phyloP scores from a whole-genome alignment of 2,797 vertebrate species.

The Apodemus agrarius region DNA sequence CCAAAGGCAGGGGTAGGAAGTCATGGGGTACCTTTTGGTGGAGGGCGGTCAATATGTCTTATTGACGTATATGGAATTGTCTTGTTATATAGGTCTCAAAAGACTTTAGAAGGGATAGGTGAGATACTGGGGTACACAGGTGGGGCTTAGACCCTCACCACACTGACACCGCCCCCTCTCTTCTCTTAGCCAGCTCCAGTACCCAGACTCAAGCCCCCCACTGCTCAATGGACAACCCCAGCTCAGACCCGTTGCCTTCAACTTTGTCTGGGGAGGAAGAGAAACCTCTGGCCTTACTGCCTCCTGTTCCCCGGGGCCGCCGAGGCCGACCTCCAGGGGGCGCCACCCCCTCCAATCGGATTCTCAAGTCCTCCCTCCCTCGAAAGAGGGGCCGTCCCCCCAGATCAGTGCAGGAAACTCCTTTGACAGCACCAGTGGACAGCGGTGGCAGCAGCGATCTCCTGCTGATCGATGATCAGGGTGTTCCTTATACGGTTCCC shows the following conservation, averaged over 20 bases:
- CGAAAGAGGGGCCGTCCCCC: conserved; percentile 71
- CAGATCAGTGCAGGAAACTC: conserved; percentile 65
- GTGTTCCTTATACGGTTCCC: conserved; percentile 83
- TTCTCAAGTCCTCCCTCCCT: conserved; percentile 66
- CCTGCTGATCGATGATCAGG: conserved; percentile 85
- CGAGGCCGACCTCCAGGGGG: conserved; percentile 51
- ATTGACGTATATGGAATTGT: background rate
- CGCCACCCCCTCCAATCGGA: conserved; percentile 55
- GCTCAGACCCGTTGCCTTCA: conserved; percentile 78
- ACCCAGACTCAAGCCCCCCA: conserved; percentile 77
- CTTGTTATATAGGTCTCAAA: background rate
- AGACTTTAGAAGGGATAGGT: background rate
- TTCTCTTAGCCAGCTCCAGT: conserved; percentile 76
- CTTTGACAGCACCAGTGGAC: conserved; percentile 30
- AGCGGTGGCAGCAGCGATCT: conserved; percentile 64
- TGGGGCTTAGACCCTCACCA: background rate
- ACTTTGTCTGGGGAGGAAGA: conserved; percentile 78
- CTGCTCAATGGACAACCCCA: conserved; percentile 82
- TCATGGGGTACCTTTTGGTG: background rate
- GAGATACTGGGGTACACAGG: conserved; percentile 8
- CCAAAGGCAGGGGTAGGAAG: background rate
- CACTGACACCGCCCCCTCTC: conserved; percentile 75
- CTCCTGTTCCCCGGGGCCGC: conserved; percentile 71
- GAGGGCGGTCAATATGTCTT: background rate
- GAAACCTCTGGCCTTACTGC: conserved; percentile 69